phyloP scores from a whole-genome alignment of 1,140 invertebrate species.

The Drosophila tropicalis region DNA sequence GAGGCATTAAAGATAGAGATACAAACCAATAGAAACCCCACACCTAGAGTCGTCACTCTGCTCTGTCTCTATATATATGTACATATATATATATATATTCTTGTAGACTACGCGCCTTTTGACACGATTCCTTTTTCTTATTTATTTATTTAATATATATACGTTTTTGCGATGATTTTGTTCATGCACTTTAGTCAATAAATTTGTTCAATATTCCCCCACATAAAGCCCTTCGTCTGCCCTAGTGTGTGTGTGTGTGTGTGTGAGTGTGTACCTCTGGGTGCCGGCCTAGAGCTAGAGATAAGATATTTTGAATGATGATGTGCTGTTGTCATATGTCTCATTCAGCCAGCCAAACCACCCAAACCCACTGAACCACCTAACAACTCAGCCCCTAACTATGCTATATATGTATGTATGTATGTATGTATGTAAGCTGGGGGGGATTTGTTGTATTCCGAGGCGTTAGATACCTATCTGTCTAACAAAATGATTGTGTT shows the following conservation, averaged over 20 bases:
- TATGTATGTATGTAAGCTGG: constrained; percentile 39
- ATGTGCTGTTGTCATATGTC: constrained; percentile 74
- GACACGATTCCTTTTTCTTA: constrained; percentile 4
- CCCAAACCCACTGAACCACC: not conserved
- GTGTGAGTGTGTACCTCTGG: not conserved
- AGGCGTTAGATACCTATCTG: constrained; percentile 61
- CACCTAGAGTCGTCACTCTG: not conserved
- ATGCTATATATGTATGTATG: constrained; percentile 16
- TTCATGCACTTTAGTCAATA: constrained; percentile 53
- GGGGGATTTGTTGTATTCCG: constrained; percentile 63
- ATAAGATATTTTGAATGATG: constrained; percentile 81
- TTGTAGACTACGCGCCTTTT: constrained; percentile 17
- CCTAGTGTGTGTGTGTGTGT: not conserved
- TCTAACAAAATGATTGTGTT: constrained; percentile 40
- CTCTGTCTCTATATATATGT: not conserved
- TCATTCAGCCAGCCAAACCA: not conserved
- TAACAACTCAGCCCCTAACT: constrained; percentile 4
- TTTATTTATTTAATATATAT: constrained; percentile 16
- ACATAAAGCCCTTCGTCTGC: constrained; percentile 7
- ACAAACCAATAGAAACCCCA: not conserved
- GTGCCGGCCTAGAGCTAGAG: constrained; percentile 18
- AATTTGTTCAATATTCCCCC: constrained; percentile 24
- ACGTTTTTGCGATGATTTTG: constrained; percentile 51
- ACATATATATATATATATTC: not conserved
- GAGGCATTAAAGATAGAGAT: not conserved